Evolutionary conservation across 2,888 invertebrate genomes (phyloP).

Genomic region (Gasteruption jaculator): DNA sequence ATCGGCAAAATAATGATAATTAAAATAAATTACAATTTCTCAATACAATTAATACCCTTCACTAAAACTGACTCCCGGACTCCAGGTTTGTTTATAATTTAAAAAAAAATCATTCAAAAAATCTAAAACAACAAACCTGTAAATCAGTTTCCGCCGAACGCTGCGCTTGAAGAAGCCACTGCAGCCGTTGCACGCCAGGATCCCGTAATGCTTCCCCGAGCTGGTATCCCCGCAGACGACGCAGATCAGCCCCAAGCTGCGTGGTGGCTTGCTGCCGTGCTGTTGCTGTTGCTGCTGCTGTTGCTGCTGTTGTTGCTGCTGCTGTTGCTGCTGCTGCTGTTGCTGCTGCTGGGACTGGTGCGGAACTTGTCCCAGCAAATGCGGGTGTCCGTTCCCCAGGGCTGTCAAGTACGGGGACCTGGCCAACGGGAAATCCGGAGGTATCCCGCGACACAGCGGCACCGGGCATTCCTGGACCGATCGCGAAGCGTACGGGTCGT

Average conservation of each 20-base stretch:
- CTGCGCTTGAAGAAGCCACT: constrained; percentile 98
- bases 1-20: too few species aligned
- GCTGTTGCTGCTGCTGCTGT: constrained; percentile 36
- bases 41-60: too few species aligned
- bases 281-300: constrained; percentile 33
- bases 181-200: constrained; percentile 98
- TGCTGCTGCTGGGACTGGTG: constrained; percentile 36
- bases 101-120: too few species aligned
- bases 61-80: too few species aligned
- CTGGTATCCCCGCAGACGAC: constrained; percentile 97
- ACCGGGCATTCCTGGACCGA: constrained; percentile 48
- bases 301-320: constrained; percentile 28
- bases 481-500: constrained; percentile 44
- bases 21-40: too few species aligned
- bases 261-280: constrained; percentile 44
- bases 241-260: constrained; percentile 78
- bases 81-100: too few species aligned
- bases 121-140: constrained; percentile 73
- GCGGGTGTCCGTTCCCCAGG: constrained; percentile 47
- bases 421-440: constrained; percentile 42
- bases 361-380: constrained; percentile 36
- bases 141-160: constrained; percentile 92
- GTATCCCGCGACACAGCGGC: constrained; percentile 45
- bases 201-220: constrained; percentile 96
- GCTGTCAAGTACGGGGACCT: constrained; percentile 47